Percentiles rank a stretch among this genome's conserved stretches.
Conservation (phyloP, 1,140 invertebrate species). For the Drosophila lacteicornis region DNA sequence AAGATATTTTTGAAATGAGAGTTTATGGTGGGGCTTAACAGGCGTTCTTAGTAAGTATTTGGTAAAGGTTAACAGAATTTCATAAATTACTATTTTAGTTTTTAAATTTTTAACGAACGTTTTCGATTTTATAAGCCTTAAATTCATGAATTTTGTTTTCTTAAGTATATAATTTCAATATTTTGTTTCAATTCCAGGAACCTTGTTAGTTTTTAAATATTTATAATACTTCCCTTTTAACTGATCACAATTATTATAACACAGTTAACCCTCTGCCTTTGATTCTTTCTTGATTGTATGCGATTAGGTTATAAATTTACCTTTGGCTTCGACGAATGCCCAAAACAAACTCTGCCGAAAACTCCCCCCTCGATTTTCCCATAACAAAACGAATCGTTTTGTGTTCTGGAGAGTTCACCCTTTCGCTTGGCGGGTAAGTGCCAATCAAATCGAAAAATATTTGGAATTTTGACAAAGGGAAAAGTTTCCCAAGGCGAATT, state of each 20-base stretch:
- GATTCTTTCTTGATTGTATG: background rate
- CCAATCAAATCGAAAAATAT: slow-evolving; percentile 71
- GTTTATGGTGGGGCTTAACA: background rate
- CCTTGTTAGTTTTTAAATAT: too few relatives aligned
- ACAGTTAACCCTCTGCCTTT: background rate
- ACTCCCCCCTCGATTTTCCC: slow-evolving; percentile 46
- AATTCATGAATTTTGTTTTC: too few relatives aligned
- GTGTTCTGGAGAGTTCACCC: slow-evolving; percentile 41
- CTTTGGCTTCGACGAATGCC: slow-evolving; percentile 26
- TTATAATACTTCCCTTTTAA: too few relatives aligned
- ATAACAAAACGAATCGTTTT: slow-evolving; percentile 59
- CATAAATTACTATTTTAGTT: background rate
- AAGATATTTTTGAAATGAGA: background rate
- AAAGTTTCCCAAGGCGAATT: slow-evolving; percentile 80
- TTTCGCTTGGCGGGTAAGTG: slow-evolving; percentile 55
- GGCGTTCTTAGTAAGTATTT: too few relatives aligned
- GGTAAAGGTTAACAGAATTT: background rate
- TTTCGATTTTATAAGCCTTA: too few relatives aligned
- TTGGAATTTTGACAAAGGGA: slow-evolving; percentile 72
- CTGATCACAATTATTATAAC: background rate
- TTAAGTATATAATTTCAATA: too few relatives aligned
- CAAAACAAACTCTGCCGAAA: slow-evolving; percentile 27
- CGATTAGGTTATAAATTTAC: slow-evolving; percentile 18
- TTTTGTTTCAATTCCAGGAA: too few relatives aligned
- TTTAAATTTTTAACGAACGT: background rate